These are phyloP conservation scores for Pterocles gutturalis DNA, from an alignment of 2,113 vertebrate genomes.

Conservation along the genomic window DNA sequence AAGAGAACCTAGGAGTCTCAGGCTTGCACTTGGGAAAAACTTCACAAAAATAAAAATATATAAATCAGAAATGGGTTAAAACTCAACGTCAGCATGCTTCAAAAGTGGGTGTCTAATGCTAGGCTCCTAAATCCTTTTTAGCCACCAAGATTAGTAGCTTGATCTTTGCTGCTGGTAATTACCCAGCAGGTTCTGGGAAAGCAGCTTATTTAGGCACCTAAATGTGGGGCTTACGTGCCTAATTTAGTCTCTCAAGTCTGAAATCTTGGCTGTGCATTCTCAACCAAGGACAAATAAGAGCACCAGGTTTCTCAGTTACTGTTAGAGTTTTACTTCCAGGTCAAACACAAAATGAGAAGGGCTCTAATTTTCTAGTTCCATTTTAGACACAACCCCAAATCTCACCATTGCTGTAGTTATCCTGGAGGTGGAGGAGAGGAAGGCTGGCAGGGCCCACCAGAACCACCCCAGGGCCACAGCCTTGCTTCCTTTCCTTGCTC, in stretches of 20 bases:
- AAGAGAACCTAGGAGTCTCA: not conserved
- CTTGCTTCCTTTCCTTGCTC: not conserved
- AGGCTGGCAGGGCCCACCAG: not conserved
- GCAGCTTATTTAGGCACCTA: not conserved
- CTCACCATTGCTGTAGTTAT: not conserved
- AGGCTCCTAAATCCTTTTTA: conserved; percentile 35
- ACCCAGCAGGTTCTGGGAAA: not conserved
- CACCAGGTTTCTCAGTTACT: not conserved
- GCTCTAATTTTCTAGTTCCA: not conserved
- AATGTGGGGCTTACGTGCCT: not conserved
- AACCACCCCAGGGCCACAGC: rapidly evolving
- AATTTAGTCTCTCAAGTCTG: not conserved
- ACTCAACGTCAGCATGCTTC: not conserved
- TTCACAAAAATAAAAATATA: not conserved
- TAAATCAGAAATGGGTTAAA: not conserved
- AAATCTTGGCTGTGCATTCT: not conserved
- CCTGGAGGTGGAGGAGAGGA: not conserved
- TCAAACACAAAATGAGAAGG: not conserved
- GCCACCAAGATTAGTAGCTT: conserved; percentile 28
- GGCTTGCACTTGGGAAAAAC: not conserved
- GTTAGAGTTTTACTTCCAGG: not conserved
- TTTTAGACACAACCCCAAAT: not conserved
- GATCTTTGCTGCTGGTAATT: conserved; percentile 31
- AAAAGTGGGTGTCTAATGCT: not conserved
- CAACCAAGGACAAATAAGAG: not conserved